phyloP scores from a whole-genome alignment of 1,140 invertebrate genomes.

The Zeugodacus cucurbitae region DNA sequence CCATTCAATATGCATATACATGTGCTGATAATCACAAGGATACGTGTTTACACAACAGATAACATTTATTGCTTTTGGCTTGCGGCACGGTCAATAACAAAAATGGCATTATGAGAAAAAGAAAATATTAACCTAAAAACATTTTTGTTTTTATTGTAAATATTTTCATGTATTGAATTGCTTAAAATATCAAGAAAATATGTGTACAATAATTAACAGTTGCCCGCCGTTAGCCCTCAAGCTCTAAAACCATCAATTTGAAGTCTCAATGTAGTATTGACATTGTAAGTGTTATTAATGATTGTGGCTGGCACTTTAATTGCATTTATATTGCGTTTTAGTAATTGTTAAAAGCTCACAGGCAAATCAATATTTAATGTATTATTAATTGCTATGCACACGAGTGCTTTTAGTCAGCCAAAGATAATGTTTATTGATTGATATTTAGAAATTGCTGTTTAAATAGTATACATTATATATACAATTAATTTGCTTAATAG shows the following conservation, averaged over 20 bases:
- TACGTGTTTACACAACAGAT: not conserved
- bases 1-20: not conserved
- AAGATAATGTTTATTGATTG: not conserved
- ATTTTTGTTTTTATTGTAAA: not conserved
- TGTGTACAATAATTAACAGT: not conserved
- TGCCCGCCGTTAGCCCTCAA: too few relatives aligned
- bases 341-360: too few relatives aligned
- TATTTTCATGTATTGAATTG: not conserved
- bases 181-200: not conserved
- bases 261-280: too few relatives aligned
- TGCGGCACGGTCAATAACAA: not conserved
- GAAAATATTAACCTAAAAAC: too few relatives aligned
- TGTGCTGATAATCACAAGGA: not conserved
- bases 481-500: too few relatives aligned
- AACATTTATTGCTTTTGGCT: not conserved
- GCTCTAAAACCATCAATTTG: too few relatives aligned
- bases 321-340: too few relatives aligned
- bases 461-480: too few relatives aligned
- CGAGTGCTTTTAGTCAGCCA: not conserved
- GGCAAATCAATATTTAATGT: not conserved
- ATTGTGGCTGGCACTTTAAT: too few relatives aligned
- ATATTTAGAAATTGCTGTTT: not conserved
- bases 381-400: not conserved
- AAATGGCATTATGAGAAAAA: too few relatives aligned
- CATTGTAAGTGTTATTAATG: too few relatives aligned